Conservation (phyloP, 2,888 invertebrate genomes). For the Acleris literana region DNA sequence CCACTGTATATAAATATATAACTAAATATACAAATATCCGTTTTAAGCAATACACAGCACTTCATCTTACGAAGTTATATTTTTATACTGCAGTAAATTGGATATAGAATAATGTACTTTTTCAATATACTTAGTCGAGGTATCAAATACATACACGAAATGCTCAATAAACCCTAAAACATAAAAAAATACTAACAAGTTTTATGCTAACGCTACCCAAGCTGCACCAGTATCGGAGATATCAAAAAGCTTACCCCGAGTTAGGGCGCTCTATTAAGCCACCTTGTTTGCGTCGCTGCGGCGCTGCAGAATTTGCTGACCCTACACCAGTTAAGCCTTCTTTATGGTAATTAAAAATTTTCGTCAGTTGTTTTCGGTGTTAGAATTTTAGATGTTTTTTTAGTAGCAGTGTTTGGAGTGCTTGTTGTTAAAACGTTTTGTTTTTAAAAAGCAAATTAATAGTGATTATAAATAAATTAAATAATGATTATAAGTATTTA, state of each 20-base stretch:
- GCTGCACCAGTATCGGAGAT: constrained; percentile 61
- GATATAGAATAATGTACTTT: no score
- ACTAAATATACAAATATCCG: no score
- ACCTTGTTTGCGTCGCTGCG: constrained; percentile 61
- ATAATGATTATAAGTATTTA: no score
- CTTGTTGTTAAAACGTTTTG: no score
- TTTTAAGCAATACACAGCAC: no score
- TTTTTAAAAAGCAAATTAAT: no score
- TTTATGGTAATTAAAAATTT: constrained; percentile 73
- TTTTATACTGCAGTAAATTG: no score
- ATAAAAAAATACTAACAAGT: background rate
- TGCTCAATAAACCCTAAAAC: constrained; percentile 26
- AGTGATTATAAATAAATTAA: no score
- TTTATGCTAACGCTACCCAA: constrained; percentile 51
- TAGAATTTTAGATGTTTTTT: constrained; percentile 25
- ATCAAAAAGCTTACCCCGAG: constrained; percentile 69
- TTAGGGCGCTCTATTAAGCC: constrained; percentile 65
- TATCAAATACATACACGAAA: background rate
- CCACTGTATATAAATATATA: no score
- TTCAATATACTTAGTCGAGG: no score
- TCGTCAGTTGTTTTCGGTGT: constrained; percentile 43
- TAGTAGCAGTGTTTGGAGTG: background rate
- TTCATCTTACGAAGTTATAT: no score
- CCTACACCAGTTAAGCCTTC: constrained; percentile 55
- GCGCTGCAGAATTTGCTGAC: constrained; percentile 61